Percentiles rank a stretch among this genome's conserved stretches.
phyloP scores from a whole-genome alignment of 2,888 invertebrate species.

The Tanytarsus gracilentus region DNA sequence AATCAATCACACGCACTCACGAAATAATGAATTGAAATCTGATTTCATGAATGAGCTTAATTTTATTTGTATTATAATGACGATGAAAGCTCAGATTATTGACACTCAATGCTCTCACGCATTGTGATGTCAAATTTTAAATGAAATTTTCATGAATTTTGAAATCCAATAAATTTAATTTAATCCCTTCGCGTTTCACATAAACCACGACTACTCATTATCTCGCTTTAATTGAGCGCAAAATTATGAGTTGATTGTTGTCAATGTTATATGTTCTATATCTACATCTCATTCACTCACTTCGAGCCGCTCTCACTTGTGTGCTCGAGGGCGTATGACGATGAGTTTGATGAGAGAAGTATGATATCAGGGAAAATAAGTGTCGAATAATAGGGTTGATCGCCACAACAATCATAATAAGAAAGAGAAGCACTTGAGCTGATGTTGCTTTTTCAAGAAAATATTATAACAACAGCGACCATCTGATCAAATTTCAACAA shows the following conservation, averaged over 20 bases:
- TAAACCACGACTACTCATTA: slow-evolving; percentile 19
- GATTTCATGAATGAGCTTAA: slow-evolving; percentile 5
- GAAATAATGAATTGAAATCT: too few species aligned
- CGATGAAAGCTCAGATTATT: slow-evolving; percentile 20
- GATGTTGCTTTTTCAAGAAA: slow-evolving; percentile 8
- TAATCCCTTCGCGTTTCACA: too few species aligned
- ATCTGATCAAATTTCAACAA: slow-evolving; percentile 26
- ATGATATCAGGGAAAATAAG: not conserved
- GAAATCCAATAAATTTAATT: too few species aligned
- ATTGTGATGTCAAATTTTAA: not conserved
- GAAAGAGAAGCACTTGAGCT: slow-evolving; percentile 8
- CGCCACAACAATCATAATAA: slow-evolving; percentile 18
- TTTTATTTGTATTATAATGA: not conserved
- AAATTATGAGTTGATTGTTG: slow-evolving; percentile 19
- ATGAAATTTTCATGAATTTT: not conserved
- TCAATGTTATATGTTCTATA: not conserved
- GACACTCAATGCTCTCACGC: not conserved
- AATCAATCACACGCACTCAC: too few species aligned
- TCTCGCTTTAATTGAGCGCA: slow-evolving; percentile 26
- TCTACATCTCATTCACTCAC: not conserved
- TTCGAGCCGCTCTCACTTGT: not conserved
- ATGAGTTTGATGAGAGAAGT: too few species aligned
- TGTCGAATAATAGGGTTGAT: slow-evolving; percentile 8
- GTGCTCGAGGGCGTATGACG: slow-evolving; percentile 24
- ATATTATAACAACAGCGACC: not conserved